Evolutionary conservation across 2,888 invertebrate genomes (phyloP).

Genomic region (Microctonus aethiopoides): DNA sequence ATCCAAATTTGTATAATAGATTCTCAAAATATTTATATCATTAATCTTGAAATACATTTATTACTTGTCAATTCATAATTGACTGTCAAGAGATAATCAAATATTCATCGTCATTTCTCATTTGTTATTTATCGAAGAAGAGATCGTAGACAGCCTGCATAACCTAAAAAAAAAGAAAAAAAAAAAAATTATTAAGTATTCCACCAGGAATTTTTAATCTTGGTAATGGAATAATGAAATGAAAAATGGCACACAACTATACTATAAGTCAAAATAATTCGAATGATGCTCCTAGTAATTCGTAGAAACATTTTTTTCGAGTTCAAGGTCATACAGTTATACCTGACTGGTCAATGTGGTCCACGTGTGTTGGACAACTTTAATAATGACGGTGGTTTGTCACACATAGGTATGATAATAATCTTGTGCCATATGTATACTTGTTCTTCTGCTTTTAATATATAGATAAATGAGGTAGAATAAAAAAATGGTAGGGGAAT

Average conservation of each 20-base stretch:
- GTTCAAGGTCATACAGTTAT: constrained; percentile 22
- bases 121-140: not conserved
- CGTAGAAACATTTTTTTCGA: constrained; percentile 11
- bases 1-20: not conserved
- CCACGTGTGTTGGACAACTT: not conserved
- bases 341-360: constrained; percentile 1
- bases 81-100: not conserved
- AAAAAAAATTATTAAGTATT: not conserved
- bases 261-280: not conserved
- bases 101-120: not conserved
- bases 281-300: constrained; percentile 1
- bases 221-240: not conserved
- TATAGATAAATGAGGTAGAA: not conserved
- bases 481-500: constrained; percentile 21
- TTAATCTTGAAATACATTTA: not conserved
- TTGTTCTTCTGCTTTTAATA: constrained; percentile 19
- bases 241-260: not conserved
- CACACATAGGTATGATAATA: not conserved
- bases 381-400: constrained; percentile 7
- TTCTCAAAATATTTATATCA: not conserved
- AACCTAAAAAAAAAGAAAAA: not conserved
- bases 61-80: not conserved
- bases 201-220: not conserved
- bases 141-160: too few relatives aligned
- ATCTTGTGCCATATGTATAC: constrained; percentile 1